Evolutionary conservation across 2,888 invertebrate species (phyloP), one percentile per base, ranked within the genome.

Genomic region (Ennomos quercinarius): DNA sequence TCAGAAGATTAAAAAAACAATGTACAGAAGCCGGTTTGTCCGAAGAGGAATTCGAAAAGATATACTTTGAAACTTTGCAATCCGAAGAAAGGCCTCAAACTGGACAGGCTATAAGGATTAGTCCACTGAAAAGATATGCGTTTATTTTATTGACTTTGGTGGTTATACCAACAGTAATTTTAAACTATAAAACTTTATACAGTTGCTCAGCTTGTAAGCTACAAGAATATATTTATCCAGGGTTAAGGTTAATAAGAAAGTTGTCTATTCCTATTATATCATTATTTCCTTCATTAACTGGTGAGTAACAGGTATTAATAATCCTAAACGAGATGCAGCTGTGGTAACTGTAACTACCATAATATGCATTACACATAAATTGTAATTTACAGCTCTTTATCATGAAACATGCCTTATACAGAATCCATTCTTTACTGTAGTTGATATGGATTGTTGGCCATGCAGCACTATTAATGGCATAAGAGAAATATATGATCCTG

Each of bases 391-490:
- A 94, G 97, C 95, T 81, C 93, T 95, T 43, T 97, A 98, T 74
- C 97, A 97, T 89, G 97, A 97, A 85, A 95, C 96, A 75, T 98
- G 97, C 80, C 88, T 98, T 39, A 86, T 97, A 70, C 95, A 95
- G 78, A 98, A 98, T 87, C 97, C 97, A 10, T 96, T 95, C 79
- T 98, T 97, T 80, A 94, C 95, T 78, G 94, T 97, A 9, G 93
- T 94, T n/a, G 96, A 96, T 74, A 95, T 97, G 93, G 97, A 97
- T 78, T 97, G 97, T 78, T 96, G 96, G 94, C 97, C 97, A 0
- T 98, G 97, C 75, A 95, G 95, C 75, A 89, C 94, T 71, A 94
- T 96, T 0, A 93, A 93, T 67, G 94, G 94, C 73, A 93, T 97
- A 40, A 89, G 95, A 55, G 95, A 96, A 81, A 85, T 96, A 50